A percentile compares a stretch with the other conserved stretches of the same genome.
Conservation (phyloP, 2,797 vertebrate species). For the Sciurus carolinensis region DNA sequence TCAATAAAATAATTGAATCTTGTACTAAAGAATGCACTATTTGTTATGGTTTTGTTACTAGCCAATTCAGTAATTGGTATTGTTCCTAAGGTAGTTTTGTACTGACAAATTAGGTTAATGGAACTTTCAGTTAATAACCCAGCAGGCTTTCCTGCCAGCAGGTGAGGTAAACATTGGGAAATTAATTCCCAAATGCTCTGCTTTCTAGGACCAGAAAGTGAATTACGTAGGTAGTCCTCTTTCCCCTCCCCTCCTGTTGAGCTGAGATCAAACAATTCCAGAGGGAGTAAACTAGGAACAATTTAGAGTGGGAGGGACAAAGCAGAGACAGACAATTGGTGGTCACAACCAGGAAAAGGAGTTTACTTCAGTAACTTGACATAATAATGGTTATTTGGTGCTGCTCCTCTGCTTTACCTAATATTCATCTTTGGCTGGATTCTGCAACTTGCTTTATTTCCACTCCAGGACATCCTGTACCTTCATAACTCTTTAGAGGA, state of each 20-base stretch:
- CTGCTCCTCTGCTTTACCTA: slow-evolving; percentile 64
- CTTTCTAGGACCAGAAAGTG: slow-evolving; percentile 69
- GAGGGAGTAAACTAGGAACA: not conserved
- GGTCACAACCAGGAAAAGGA: slow-evolving; percentile 59
- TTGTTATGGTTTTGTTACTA: slow-evolving; percentile 81
- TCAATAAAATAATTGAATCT: slow-evolving; percentile 83
- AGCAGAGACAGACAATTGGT: slow-evolving; percentile 37
- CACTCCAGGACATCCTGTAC: slow-evolving; percentile 88
- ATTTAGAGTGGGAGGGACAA: slow-evolving; percentile 56
- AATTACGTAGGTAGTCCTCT: slow-evolving; percentile 75
- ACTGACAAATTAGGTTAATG: slow-evolving; percentile 85
- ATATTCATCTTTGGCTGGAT: slow-evolving; percentile 4
- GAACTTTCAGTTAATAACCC: slow-evolving; percentile 79
- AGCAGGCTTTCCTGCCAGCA: slow-evolving; percentile 71
- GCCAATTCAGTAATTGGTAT: slow-evolving; percentile 78
- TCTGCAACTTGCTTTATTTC: slow-evolving; percentile 78
- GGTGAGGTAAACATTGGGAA: slow-evolving; percentile 77
- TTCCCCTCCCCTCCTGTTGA: slow-evolving; percentile 60
- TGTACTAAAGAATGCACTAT: slow-evolving; percentile 82
- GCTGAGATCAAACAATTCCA: slow-evolving; percentile 51
- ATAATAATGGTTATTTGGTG: slow-evolving; percentile 40
- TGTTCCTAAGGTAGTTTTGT: slow-evolving; percentile 83
- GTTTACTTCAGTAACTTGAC: slow-evolving; percentile 70
- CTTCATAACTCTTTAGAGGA: slow-evolving; percentile 88
- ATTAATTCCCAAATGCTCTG: slow-evolving; percentile 75